Conservation (phyloP, 2,797 vertebrate species). For the Cossypha dichroa region DNA sequence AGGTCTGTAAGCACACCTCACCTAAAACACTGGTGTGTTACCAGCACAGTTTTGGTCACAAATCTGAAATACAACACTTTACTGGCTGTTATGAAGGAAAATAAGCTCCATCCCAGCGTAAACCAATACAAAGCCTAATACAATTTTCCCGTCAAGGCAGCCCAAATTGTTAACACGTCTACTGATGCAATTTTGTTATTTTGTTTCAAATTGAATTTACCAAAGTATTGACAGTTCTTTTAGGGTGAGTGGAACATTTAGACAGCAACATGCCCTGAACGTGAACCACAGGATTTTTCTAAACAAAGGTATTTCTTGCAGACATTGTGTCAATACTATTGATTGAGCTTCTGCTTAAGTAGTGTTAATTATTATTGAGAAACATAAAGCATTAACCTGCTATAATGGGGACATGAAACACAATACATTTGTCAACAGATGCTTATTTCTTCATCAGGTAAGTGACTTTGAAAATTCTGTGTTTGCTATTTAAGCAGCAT, state of each 20-base stretch:
- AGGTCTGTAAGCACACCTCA: neutral
- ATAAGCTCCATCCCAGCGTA: neutral
- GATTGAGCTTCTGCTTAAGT: neutral
- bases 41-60: neutral
- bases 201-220: neutral
- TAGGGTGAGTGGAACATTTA: neutral
- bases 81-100: neutral
- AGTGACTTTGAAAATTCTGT: neutral
- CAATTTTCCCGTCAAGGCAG: neutral
- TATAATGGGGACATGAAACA: neutral
- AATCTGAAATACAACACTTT: neutral
- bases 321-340: neutral
- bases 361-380: neutral
- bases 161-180: neutral
- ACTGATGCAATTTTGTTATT: neutral
- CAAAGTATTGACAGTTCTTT: neutral
- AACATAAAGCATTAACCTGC: neutral
- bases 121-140: neutral
- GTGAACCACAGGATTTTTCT: neutral
- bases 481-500: neutral
- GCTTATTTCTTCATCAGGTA: neutral
- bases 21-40: neutral
- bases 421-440: neutral
- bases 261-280: neutral
- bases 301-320: neutral